Evolutionary conservation across 2,113 vertebrate genomes (phyloP), one percentile per base, ranked within the genome.

Genomic region (Zingel zingel): DNA sequence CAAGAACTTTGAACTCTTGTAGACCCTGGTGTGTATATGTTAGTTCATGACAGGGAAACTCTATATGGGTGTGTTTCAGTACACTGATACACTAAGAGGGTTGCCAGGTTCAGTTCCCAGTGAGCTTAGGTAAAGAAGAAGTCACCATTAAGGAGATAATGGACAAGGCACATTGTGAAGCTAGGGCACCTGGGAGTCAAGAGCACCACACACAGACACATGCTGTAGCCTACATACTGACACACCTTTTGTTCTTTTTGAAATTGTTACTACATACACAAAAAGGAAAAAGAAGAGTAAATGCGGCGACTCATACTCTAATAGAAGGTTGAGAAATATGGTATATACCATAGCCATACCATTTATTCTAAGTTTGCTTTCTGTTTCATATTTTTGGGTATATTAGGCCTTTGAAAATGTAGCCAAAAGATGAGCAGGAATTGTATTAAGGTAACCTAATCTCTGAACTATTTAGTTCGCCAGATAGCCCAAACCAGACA

Each of bases 11-110:
- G 90, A 94, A 94, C 92, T 93, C 84, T 18, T 16, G 18, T 65
- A 88, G 90, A 94, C 90, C 92, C 79, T 1, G 13, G 63, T 80
- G 86, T 86, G 88, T 91, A 74, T 82, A 77, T 86, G 89, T 86
- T 82, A 79, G 87, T 88, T 90, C 91, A 90, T 85, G 92, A 93
- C 89, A 93, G 83, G 63, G 93, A 85, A 94, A 93, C 84, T 81
- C 86, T 80, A 93, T 91, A 91, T 90, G 91, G 82, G 77, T 88
- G 83, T 89, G 88, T 87, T 86, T 79, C 82, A 79, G 67, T 83
- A 77, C 83, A 82, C 56, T 51, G 89, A 92, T 88, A 92, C 84
- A 78, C 85, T 74, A 33, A 76, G 63, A 75, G 84, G 88, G 80
- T 47, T 64, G 78, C 78, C 48, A 82, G 92, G 74, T 87, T 86